phyloP scores from a whole-genome alignment of 2,113 vertebrate genomes.

The Xenus cinereus region DNA sequence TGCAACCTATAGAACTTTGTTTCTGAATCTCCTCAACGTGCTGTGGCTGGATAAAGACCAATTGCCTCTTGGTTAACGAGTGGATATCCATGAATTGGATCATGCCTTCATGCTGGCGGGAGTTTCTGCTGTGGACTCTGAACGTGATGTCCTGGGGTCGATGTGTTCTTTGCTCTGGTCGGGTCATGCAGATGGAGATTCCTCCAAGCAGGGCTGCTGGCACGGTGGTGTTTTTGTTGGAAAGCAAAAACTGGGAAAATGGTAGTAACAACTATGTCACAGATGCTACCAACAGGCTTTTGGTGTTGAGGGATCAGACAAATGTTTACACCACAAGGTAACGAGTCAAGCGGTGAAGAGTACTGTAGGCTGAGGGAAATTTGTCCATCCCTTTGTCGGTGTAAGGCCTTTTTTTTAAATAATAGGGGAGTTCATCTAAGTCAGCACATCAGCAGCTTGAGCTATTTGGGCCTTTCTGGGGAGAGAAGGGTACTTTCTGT shows the following conservation, averaged over 20 bases:
- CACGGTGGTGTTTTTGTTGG: not conserved
- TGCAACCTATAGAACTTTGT: not conserved
- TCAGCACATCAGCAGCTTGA: not conserved
- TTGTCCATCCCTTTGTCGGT: not conserved
- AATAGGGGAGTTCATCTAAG: not conserved
- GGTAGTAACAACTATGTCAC: not conserved
- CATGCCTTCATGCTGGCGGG: not conserved
- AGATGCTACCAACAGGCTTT: not conserved
- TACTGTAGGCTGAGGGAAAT: not conserved
- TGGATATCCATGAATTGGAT: not conserved
- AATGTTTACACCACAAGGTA: not conserved
- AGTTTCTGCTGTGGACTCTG: not conserved
- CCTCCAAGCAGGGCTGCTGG: not conserved
- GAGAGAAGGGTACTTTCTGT: not conserved
- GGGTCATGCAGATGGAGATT: not conserved
- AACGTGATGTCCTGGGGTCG: not conserved
- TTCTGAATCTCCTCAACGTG: not conserved
- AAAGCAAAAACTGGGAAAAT: not conserved
- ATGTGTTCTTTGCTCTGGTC: not conserved
- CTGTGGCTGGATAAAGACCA: not conserved
- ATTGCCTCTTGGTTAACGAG: not conserved
- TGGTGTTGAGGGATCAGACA: not conserved
- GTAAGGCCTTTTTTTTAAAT: not conserved
- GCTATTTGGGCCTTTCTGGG: not conserved
- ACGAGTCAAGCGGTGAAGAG: not conserved